Conservation (phyloP, 2,113 vertebrate genomes). For the Parotia lawesii region DNA sequence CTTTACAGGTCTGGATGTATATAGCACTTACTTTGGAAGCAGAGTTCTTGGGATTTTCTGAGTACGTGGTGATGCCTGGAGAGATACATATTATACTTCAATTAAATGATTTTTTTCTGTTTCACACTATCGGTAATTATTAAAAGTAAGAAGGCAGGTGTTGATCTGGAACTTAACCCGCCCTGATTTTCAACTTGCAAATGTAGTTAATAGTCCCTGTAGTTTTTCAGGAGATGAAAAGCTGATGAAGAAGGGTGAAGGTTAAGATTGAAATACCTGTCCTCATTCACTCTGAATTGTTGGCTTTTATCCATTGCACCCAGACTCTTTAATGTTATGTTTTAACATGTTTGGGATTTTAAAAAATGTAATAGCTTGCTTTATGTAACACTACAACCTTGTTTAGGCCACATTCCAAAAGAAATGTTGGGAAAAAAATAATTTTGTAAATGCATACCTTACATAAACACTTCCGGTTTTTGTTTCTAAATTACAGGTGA, state of each 20-base stretch:
- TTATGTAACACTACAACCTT: constrained; percentile 37
- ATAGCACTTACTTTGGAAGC: background rate
- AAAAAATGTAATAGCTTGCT: background rate
- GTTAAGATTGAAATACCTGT: constrained; percentile 41
- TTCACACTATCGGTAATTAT: background rate
- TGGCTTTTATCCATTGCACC: constrained; percentile 34
- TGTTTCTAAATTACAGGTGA: constrained; percentile 36
- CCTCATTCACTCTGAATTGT: constrained; percentile 25
- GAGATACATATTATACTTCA: background rate
- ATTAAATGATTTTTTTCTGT: constrained; percentile 10
- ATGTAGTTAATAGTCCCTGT: background rate
- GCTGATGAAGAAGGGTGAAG: background rate
- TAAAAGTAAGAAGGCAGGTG: constrained; percentile 18
- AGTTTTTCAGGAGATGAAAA: constrained; percentile 44
- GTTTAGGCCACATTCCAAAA: constrained; percentile 47
- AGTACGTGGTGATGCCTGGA: background rate
- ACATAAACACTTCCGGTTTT: constrained; percentile 37
- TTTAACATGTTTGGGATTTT: constrained; percentile 18
- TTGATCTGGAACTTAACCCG: background rate
- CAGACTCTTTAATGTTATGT: constrained; percentile 32
- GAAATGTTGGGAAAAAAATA: background rate
- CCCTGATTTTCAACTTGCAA: constrained; percentile 38
- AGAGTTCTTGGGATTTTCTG: background rate
- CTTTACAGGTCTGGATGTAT: background rate
- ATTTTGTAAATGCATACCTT: constrained; percentile 29